Evolutionary conservation across 1,140 invertebrate species (phyloP), one percentile per base, ranked within the genome.

Genomic region (Tyrophagus putrescentiae): DNA sequence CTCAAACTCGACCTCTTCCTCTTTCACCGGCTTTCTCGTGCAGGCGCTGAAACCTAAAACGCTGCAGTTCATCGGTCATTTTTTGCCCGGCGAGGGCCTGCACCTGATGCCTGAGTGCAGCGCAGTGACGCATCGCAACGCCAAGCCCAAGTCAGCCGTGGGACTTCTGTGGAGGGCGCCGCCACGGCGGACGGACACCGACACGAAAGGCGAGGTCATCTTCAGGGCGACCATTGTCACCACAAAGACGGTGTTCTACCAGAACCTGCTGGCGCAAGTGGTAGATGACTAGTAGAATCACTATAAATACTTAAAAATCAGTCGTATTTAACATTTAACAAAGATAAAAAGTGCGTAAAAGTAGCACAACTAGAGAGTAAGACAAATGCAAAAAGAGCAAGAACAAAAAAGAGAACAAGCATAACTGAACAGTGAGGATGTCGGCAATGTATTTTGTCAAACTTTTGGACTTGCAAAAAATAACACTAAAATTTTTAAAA

Each of bases 41-140:
- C 61, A 64, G 48, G 63, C 63, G 16, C 18, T 64, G 11, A 60
- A 64, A 33, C 21, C 61, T 5, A n/a, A 60, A 11, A 34, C 29
- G 1, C 32, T 6, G 23, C 23, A 60, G 25, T 58, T 57, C n/a
- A 60, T 60, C 23, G 60, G 60, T 31, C 29, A 76, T 7, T 86
- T 81, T 78, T 73, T 79, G 36, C 73, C 79, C 60, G 80, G 80
- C 0, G 76, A 80, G 0, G 84, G 85, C 65, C 82, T 82, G 0
- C 84, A 82, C 60, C 74, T 79, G 3, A 80, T 84, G 64, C 76
- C 80, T 0, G 84, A 85, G 70, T 87, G 84, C 69, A 78, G 82
- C 16, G 78, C 83, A 28, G 78, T 85, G 61, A 85, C 84, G 11
- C 84, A 87, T 67, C 79, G 79, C 4, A 83, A 87, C 70, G 82